Evolutionary conservation across 2,797 vertebrate species (phyloP), one percentile per base, ranked within the genome.

Genomic region (Chloroceryle amazona): DNA sequence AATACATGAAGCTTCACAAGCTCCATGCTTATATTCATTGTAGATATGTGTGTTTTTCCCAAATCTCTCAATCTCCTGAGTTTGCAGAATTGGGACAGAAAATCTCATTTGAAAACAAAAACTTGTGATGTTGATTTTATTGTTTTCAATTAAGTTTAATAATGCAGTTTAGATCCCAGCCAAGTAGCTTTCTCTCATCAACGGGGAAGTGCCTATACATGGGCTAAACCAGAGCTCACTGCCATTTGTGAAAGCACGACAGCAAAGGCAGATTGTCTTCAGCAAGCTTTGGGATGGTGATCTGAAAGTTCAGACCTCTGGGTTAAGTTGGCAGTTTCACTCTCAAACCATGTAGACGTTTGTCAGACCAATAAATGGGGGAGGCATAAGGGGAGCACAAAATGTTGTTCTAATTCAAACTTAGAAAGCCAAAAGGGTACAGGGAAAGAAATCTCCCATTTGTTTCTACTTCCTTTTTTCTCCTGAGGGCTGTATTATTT

Each of bases 21-120:
- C 62, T 85, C 60, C 13, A 72, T 44, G 46, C 31, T 80, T 91
- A 80, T 71, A 67, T 82, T 87, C 57, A 62, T 73, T 96, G 74
- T 49, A 87, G 93, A 85, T 92, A 92, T 92, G 71, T 26, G 55
- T 93, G 90, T 85, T 96, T 88, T 94, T 76, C 86, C 54, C 63
- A 66, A 51, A 73, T 73, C 31, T 75, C 46, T 75, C 55, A 57
- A 42, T 33, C 46, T 91, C 65, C 76, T 52, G 39, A 74, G 23
- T 89, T 55, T 79, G 88, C 71, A 46, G 80, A 79, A 79, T 20
- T 52, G 22, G 29, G n/a, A 54, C 74, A 81, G 80, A 95, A 93
- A 88, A 72, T 74, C 84, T 81, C 68, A 31, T 86, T 79, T 87
- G 79, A 51, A 90, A 87, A 87, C 66, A 85, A 66, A 79, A 63